Evolutionary conservation across 1,140 invertebrate genomes (phyloP), one percentile per base, ranked within the genome.

Genomic region (Acyrthosiphon pisum): DNA sequence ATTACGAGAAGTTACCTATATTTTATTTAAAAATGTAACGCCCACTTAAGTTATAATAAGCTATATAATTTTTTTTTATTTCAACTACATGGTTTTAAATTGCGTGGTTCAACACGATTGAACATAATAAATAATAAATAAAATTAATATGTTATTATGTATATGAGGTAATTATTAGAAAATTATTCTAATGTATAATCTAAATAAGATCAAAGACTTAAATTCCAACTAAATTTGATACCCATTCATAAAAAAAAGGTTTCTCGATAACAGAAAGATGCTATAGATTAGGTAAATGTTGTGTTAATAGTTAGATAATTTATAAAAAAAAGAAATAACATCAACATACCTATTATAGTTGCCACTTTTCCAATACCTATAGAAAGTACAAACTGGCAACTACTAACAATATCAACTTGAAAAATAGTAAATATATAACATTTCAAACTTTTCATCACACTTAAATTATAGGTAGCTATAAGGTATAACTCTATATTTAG

Each of bases 161-260:
- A 30, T 30, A 30, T 11, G 35, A 81, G 18, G n/a, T n/a, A 76
- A 18, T 11, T 81, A 81, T 35, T 81, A 81, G 20, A 20, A 41
- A 84, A 26, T 23, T 84, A 41, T 84, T 84, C 22, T 22, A 41
- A 44, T 23, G 22, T 84, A 26, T 41, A 41, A 84, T 84, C 37
- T 84, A 41, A 84, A 84, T 22, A 84, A 23, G 22, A 84, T 41
- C 37, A 84, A 84, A 23, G 22, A 84, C 37, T 41, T 41, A 26
- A 84, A 84, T 84, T 35, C 76, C n/a, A 22, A 84, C 37, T 84
- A 84, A 84, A 84, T 84, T 44, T 23, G 20, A 84, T 41, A 84
- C 35, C 37, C 7, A 35, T 26, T 35, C n/a, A 35, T 81, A 81
- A 76, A 68, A 60, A 60, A 68, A 68, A 68, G 30, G 30, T 68